Conservation (phyloP, 2,797 vertebrate species). For the Xenopus petersii region DNA sequence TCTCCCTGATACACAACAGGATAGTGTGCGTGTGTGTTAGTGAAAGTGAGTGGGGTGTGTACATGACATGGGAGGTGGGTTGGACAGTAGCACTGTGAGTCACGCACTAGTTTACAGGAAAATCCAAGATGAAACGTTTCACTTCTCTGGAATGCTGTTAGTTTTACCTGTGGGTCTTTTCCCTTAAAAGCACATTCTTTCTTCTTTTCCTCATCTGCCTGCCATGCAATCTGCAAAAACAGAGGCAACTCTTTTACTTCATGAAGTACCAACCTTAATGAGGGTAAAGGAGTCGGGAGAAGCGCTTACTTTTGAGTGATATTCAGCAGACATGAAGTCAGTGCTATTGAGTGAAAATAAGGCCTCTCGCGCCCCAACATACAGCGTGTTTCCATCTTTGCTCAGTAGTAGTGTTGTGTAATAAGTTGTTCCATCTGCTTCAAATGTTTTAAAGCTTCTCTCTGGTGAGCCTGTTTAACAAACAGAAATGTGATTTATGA, state of each 20-base stretch:
- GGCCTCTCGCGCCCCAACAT: constrained; percentile 81
- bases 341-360: constrained; percentile 74
- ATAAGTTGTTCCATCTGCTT: constrained; percentile 71
- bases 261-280: background rate
- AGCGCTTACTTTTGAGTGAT: constrained; percentile 57
- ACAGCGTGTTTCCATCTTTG: constrained; percentile 74
- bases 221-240: constrained; percentile 78
- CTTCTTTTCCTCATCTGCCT: constrained; percentile 80
- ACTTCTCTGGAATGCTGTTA: too few relatives aligned
- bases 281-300: background rate
- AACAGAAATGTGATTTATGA: background rate
- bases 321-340: constrained; percentile 48
- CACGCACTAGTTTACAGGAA: too few relatives aligned
- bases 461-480: constrained; percentile 59
- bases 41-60: background rate
- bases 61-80: background rate
- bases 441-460: constrained; percentile 73
- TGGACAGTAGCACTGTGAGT: background rate
- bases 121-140: too few relatives aligned
- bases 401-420: constrained; percentile 86
- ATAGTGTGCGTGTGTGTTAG: background rate
- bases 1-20: background rate
- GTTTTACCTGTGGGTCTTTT: constrained; percentile 84
- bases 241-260: background rate
- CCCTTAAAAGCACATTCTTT: constrained; percentile 92